These are phyloP conservation scores for Polydrusus cervinus DNA, from an alignment of 2,888 invertebrate genomes.

Conservation along the genomic window DNA sequence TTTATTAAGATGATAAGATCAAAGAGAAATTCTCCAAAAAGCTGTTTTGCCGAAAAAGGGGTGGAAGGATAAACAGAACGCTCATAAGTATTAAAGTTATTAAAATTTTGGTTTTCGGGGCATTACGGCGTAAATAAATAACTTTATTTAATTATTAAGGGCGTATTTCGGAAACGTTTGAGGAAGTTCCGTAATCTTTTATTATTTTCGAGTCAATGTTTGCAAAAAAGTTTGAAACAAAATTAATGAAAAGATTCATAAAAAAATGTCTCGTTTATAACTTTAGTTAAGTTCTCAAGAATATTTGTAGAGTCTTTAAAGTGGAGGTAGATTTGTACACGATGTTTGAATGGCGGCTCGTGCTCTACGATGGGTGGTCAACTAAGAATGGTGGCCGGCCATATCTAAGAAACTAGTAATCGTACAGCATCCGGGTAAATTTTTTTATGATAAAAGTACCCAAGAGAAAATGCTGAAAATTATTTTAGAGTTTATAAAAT, in stretches of 20 bases:
- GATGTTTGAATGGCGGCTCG: too few species aligned
- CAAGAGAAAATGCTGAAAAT: too few species aligned
- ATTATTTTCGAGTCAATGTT: slow-evolving; percentile 8
- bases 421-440: too few species aligned
- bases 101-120: slow-evolving; percentile 22
- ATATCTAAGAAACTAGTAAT: too few species aligned
- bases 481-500: too few species aligned
- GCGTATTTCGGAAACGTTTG: slow-evolving; percentile 7
- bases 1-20: slow-evolving; percentile 2
- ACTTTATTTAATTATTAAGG: slow-evolving; percentile 18
- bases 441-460: too few species aligned
- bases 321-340: too few species aligned
- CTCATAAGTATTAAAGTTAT: slow-evolving; percentile 25
- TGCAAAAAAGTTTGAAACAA: background rate
- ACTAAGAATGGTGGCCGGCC: too few species aligned
- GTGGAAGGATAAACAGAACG: slow-evolving; percentile 14
- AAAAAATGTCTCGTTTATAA: too few species aligned
- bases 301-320: too few species aligned
- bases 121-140: slow-evolving; percentile 25
- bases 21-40: slow-evolving; percentile 2
- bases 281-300: too few species aligned
- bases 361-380: too few species aligned
- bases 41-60: slow-evolving; percentile 11
- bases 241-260: background rate
- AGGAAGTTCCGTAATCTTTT: slow-evolving; percentile 12